Conservation (phyloP, 92 coral and sea anemone genomes). For the Parazoanthus swiftii region DNA sequence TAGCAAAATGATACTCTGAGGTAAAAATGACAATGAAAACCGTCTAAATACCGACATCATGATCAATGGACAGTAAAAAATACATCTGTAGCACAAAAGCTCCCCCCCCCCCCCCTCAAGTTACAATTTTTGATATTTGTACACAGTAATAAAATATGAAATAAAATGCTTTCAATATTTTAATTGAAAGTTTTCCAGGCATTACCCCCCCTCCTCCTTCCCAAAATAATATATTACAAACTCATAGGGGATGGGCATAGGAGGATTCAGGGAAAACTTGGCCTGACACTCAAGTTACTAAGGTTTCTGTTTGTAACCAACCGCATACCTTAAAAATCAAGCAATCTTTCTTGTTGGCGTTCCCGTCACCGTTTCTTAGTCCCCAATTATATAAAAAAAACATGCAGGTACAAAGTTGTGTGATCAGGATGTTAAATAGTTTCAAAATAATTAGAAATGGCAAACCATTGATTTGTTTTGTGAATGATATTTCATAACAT, state of each 20-base stretch:
- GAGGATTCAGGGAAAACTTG: too few species aligned
- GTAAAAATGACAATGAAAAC: slow-evolving; percentile 26
- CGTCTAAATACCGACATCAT: background rate
- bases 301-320: slow-evolving; percentile 9
- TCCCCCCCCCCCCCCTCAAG: background rate
- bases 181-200: too few species aligned
- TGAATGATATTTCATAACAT: too few species aligned
- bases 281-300: too few species aligned
- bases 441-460: too few species aligned
- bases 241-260: too few species aligned
- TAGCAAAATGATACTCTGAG: slow-evolving; percentile 27
- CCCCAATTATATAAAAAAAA: background rate
- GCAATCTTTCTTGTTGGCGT: background rate
- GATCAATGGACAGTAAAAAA: background rate
- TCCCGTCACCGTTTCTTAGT: slow-evolving; percentile 3
- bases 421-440: background rate
- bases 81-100: background rate
- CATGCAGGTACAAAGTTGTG: background rate
- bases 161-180: too few species aligned
- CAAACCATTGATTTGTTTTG: too few species aligned
- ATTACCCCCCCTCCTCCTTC: too few species aligned
- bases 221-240: too few species aligned
- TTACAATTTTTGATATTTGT: too few species aligned
- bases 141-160: too few species aligned
- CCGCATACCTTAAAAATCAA: background rate